Base-by-base conservation (phyloP, 2,113 vertebrate genomes). In the Cinclus mexicanus region DNA sequence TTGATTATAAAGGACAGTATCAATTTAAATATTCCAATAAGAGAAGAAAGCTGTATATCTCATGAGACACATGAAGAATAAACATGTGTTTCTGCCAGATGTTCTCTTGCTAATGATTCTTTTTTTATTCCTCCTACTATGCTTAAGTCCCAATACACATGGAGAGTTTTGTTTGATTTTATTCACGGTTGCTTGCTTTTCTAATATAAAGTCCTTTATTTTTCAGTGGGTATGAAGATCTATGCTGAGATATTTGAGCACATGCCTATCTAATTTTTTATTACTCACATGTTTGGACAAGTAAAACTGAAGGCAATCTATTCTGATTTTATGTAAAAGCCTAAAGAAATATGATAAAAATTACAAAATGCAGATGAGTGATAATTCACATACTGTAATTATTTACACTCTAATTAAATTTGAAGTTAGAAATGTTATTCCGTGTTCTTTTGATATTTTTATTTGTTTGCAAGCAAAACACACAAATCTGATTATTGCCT, bases 41-140 rank as follows among this genome's bases (percentile, higher is more conserved):
- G 12, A 86, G 37, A 90, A 85, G 35, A 90, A 64, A 95, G 17
- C 22, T 59, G n/a, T 64, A 2, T 82, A 87, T 89, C 44, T 83
- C 72, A 69, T 74, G 72, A 84, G 44, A 76, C 59, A 76, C 31
- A 86, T 60, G 52, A 83, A 78, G 42, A 75, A 78, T 69, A 92
- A 85, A 82, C 37, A 68, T 39, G 53, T 76, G 72, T 87, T 92
- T 94, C 76, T 89, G 39, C 39, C 87, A 96, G 57, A 49, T 92
- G 75, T 77, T 94, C 42, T 82, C 89, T 35, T 55, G 42, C 28
- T 91, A 80, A 90, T 68, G 15, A 83, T 79, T 70, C 59, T 63
- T 63, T 55, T 67, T 61, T 57, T 41, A 37, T 77, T 59, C 39
- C 33, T 60, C 29, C 49, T 49, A 28, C 14, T 61, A 28, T 47